Evolutionary conservation across 2,113 vertebrate genomes (phyloP), one percentile per base, ranked within the genome.

Genomic region (Chaetodon auriga): DNA sequence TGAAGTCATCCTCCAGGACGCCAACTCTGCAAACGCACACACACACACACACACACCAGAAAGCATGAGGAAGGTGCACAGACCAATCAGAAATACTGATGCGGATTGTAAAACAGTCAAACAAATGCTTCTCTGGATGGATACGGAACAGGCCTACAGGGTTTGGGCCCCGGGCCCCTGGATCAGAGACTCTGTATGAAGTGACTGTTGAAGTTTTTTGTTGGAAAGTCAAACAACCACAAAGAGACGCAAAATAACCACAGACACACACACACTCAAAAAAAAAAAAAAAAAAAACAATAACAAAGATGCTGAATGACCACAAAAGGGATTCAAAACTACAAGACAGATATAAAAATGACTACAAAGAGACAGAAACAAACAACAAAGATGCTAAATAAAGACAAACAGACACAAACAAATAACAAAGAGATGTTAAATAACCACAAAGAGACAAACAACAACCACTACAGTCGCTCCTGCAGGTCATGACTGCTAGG

Each of bases 1-100:
- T 99, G 95, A 99, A 99, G 84, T 97, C 97, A 63, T 99, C 98
- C 93, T 99, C 97, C 95, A 99, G 92, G 68, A 99, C 98, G 3
- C 98, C 98, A 43, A 99, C 98, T 92, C 98, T 99, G 95, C 0
- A 61, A 30, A 30, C 30, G 3, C 30, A 77, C 78, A 81, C 68
- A 74, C 49, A 57, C 41, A 54, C 62, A 74, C 49, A 57, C 41
- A 54, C 62, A 54, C 64, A 55, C 49, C 21, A 25, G 12, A 19
- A 68, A 82, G 49, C 9, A 66, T 66, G 11, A 51, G 35, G 21
- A 46, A 19, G 41, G 0, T 46, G 6, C 11, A 58, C 15, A 58
- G 0, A 48, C 0, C 13, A 21, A 48, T 16, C 13, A 64, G 51
- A 49, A 51, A 51, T 21, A 53, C 11, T 36, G 19, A 19, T 5